Base-by-base conservation (phyloP, 2,113 vertebrate genomes). In the Sander lucioperca region DNA sequence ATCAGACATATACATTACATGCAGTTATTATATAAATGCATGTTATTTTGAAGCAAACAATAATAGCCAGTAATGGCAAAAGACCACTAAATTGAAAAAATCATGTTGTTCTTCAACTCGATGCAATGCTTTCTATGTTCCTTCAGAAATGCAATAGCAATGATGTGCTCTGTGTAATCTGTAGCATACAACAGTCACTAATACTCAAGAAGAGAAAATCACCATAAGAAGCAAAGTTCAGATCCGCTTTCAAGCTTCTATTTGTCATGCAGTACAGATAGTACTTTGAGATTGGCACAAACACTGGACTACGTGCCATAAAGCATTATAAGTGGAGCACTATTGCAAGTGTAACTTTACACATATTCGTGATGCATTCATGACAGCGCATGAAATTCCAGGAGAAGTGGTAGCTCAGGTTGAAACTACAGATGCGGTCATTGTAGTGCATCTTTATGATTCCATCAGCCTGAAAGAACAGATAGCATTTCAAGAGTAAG, bases 301-400 rank as follows among this genome's bases (percentile, higher is more conserved):
- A 48, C 62, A 51, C 7, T 64, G 47, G 18, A 33, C 54, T 25
- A 8, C 23, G 53, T 59, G 74, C 50, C 57, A 66, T 54, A 76
- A 30, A 77, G 86, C 50, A 59, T 83, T 47, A 62, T 45, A 19
- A 53, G 36, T 65, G 63, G 16, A 61, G 19, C 27, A 12, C 50
- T 23, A 30, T n/a, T 51, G 75, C 62, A 43, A 80, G 21, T 63
- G 65, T 68, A 58, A 68, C 48, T 53, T 74, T 78, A 43, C 56
- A 50, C 70, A 68, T 58, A 50, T 57, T 58, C 10, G 58, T 39
- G 63, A 19, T 25, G 51, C n/a, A 48, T 74, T 70, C 59, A 30
- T 67, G 43, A 76, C 51, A 50, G 53, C 7, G 16, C 68, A 36
- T 14, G 9, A 13, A 25, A 21, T 64, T 76, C 76, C 54, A 54